Evolutionary conservation across 2,113 vertebrate genomes (phyloP).

Genomic region (Neodontobutis hainanensis): DNA sequence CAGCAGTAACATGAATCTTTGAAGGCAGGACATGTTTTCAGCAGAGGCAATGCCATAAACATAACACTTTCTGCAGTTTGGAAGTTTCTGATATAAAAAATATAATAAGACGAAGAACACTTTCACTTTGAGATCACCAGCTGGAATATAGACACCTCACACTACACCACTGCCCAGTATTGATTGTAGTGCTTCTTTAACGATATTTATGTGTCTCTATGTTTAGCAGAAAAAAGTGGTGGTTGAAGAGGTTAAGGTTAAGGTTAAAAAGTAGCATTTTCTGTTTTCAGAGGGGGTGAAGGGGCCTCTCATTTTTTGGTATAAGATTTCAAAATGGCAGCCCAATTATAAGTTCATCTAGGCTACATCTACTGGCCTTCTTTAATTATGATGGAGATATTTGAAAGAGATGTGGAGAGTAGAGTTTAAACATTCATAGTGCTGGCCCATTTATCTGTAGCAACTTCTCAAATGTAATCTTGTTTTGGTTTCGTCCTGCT

Average conservation of each 20-base stretch:
- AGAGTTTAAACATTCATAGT: background rate
- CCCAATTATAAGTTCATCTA: too few species aligned
- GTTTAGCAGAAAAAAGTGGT: constrained; percentile 16
- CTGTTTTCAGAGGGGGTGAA: background rate
- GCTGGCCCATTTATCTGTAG: background rate
- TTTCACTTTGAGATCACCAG: background rate
- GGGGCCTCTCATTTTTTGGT: background rate
- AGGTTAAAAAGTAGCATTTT: background rate
- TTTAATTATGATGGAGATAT: background rate
- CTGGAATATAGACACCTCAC: background rate
- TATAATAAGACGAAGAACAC: too few species aligned
- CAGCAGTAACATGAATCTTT: constrained; percentile 6
- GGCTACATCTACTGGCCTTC: too few species aligned
- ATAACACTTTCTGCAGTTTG: constrained; percentile 24
- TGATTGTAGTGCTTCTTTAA: constrained; percentile 59
- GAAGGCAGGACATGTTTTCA: background rate
- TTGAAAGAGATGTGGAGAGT: background rate
- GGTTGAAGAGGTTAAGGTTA: background rate
- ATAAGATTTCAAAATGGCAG: too few species aligned
- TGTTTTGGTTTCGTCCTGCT: background rate
- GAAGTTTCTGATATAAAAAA: too few species aligned
- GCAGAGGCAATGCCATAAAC: background rate
- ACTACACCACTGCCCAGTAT: constrained; percentile 33
- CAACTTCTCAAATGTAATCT: background rate
- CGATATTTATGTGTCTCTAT: constrained; percentile 44